These are phyloP conservation scores for Camelus dromedarius DNA, from an alignment of 2,113 vertebrate species.

Conservation along the genomic window DNA sequence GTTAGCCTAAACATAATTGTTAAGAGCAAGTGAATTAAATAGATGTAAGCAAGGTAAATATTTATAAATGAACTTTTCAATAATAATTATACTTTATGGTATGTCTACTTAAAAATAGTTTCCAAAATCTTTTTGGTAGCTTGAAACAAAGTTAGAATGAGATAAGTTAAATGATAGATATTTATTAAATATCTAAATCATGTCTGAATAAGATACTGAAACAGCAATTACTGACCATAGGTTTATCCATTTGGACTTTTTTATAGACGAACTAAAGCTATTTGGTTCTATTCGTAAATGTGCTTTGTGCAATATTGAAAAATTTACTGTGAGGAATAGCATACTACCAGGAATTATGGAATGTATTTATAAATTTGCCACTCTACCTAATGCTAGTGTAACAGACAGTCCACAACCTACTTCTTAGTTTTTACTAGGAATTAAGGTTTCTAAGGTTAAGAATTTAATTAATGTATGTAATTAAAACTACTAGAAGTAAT, in stretches of 20 bases:
- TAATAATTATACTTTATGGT: background rate
- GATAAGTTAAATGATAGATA: background rate
- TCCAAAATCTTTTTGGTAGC: background rate
- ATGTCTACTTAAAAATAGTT: background rate
- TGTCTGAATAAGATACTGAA: constrained; percentile 1
- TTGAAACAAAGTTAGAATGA: background rate
- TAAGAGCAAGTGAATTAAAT: background rate
- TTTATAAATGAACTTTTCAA: background rate
- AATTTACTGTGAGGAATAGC: background rate
- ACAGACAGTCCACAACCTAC: background rate
- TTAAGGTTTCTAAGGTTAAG: background rate
- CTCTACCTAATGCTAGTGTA: background rate
- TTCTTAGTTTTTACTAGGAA: background rate
- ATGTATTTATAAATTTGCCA: background rate
- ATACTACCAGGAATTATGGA: background rate
- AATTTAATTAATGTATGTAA: background rate
- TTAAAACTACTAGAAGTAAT: background rate
- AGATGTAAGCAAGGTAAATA: background rate
- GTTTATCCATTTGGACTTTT: background rate
- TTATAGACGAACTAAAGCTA: background rate
- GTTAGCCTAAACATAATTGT: background rate
- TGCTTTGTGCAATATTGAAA: background rate
- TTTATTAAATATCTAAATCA: background rate
- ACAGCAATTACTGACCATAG: background rate
- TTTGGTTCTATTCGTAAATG: background rate